These are phyloP conservation scores for Vombatus ursinus DNA, from an alignment of 2,113 vertebrate genomes.

Conservation along the genomic window DNA sequence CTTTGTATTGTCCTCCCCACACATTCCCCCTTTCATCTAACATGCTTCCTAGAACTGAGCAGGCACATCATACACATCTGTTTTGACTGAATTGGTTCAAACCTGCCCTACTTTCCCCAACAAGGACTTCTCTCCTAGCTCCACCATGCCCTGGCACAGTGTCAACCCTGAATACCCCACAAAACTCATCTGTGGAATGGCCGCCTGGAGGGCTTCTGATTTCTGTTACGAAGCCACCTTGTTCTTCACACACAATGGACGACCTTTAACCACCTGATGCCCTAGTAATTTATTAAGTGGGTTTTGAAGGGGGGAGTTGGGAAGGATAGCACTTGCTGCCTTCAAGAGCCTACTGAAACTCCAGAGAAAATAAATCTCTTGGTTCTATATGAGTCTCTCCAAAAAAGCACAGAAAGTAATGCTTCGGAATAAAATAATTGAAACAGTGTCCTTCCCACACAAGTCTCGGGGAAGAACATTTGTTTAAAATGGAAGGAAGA, in stretches of 20 bases:
- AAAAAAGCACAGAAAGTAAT: neutral
- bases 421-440: neutral
- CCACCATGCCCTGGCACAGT: neutral
- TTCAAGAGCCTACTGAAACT: neutral
- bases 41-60: neutral
- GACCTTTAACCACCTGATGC: neutral
- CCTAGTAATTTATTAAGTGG: neutral
- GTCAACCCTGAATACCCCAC: neutral
- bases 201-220: neutral
- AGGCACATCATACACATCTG: neutral
- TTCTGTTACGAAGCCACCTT: neutral
- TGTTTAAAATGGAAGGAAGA: neutral
- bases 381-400: neutral
- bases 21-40: neutral
- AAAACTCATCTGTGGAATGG: conserved; percentile 9
- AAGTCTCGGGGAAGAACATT: neutral
- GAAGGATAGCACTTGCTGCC: neutral
- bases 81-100: neutral
- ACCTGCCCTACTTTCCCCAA: neutral
- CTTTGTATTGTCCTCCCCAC: neutral
- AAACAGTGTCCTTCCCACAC: neutral
- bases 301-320: neutral
- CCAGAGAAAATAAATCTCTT: neutral
- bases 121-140: neutral
- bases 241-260: neutral